Percentiles rank a stretch among this genome's conserved stretches.
phyloP scores from a whole-genome alignment of 2,113 vertebrate species.

The Atractosteus spatula region DNA sequence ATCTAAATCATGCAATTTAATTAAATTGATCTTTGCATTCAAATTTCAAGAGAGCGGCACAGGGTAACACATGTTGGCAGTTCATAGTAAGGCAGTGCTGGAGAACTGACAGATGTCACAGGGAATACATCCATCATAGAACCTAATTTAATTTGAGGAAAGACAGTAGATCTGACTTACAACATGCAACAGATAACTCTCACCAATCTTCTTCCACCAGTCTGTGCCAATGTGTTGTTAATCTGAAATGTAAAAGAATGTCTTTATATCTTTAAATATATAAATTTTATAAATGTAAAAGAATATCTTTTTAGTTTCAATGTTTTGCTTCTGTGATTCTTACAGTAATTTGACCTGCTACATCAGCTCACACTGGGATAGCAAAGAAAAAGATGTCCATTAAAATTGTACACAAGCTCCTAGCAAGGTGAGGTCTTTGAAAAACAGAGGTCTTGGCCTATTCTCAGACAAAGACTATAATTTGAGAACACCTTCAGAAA shows the following conservation, averaged over 20 bases:
- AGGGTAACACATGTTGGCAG: no score
- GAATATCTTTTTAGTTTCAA: neutral
- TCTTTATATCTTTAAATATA: neutral
- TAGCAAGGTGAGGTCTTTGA: neutral
- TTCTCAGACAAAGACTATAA: neutral
- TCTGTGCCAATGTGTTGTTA: neutral
- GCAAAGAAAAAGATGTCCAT: neutral
- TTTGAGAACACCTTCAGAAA: no score
- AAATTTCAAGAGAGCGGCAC: no score
- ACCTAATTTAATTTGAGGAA: neutral
- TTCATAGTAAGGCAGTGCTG: neutral
- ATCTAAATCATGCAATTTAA: no score
- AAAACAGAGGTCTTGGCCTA: neutral
- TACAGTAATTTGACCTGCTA: constrained; percentile 22
- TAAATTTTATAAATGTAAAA: neutral
- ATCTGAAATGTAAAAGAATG: neutral
- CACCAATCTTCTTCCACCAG: neutral
- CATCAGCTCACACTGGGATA: constrained; percentile 10
- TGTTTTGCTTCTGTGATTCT: neutral
- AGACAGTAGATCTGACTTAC: constrained; percentile 13
- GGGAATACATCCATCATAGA: neutral
- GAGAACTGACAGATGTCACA: neutral
- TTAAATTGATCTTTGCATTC: no score
- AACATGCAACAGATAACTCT: constrained; percentile 4
- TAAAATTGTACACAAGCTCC: constrained; percentile 2